phyloP scores from a whole-genome alignment of 2,113 vertebrate genomes.

The Amphilophus citrinellus region DNA sequence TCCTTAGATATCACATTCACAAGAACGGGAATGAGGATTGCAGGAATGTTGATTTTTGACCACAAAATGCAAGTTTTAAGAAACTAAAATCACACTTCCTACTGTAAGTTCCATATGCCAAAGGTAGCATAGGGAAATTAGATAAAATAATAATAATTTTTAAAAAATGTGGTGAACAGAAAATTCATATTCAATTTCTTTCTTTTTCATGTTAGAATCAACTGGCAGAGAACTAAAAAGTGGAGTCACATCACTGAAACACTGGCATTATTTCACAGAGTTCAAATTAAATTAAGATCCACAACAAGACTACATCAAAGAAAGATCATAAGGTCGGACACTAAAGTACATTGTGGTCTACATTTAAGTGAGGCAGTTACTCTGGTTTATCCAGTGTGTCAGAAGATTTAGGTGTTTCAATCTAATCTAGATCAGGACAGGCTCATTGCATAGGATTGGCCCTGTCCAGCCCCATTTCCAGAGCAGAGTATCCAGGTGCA shows the following conservation, averaged over 20 bases:
- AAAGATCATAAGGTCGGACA: background rate
- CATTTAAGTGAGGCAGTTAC: background rate
- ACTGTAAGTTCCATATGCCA: no score
- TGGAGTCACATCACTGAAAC: background rate
- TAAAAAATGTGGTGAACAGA: background rate
- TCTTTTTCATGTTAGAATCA: background rate
- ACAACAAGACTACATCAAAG: background rate
- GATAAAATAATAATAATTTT: no score
- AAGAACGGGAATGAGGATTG: no score
- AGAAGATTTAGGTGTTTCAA: conserved; percentile 54
- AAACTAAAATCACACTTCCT: no score
- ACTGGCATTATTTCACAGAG: background rate
- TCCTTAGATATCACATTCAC: no score
- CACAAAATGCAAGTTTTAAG: no score
- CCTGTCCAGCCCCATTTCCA: conserved; percentile 55
- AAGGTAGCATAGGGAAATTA: no score
- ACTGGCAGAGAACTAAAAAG: background rate
- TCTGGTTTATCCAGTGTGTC: conserved; percentile 11
- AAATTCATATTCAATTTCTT: background rate
- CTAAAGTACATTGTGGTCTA: background rate
- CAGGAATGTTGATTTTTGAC: no score
- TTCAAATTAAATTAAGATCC: background rate
- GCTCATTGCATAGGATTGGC: conserved; percentile 24
- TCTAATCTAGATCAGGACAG: conserved; percentile 47
- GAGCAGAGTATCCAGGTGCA: conserved; percentile 53